A percentile compares a stretch with the other conserved stretches of the same genome.
phyloP scores from a whole-genome alignment of 2,113 vertebrate species.

The Oreochromis spilurus region DNA sequence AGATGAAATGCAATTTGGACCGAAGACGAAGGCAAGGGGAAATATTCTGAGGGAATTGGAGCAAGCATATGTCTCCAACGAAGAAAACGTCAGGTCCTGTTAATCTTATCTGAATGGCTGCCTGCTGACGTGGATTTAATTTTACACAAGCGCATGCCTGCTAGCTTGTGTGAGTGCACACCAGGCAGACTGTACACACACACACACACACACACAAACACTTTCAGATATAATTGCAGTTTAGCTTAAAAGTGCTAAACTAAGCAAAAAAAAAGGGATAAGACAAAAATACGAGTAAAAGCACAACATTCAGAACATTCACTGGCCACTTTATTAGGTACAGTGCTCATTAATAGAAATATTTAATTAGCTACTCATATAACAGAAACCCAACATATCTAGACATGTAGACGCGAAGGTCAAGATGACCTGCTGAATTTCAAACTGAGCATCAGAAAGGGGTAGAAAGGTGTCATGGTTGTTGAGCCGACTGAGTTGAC shows the following conservation, averaged over 20 bases:
- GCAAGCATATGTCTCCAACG: conserved; percentile 65
- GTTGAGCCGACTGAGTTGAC: fast-evolving
- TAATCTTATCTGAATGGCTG: conserved; percentile 69
- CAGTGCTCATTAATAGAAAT: background rate
- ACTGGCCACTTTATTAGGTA: background rate
- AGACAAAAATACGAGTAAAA: background rate
- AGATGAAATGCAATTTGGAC: conserved; percentile 49
- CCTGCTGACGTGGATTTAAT: conserved; percentile 68
- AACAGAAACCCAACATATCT: background rate
- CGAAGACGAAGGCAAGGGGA: conserved; percentile 1
- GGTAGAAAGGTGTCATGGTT: background rate
- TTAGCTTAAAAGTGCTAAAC: background rate
- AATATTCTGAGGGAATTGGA: conserved; percentile 50
- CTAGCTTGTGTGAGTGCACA: conserved; percentile 22
- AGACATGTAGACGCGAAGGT: background rate
- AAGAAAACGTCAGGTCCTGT: conserved; percentile 66
- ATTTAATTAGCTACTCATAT: background rate
- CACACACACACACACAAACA: background rate
- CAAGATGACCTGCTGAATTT: background rate
- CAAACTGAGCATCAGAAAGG: background rate
- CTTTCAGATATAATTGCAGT: background rate
- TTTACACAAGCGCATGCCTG: conserved; percentile 43
- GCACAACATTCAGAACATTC: background rate
- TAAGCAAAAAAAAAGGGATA: background rate
- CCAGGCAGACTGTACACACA: background rate